These are phyloP conservation scores for Myotis lucifugus DNA, from an alignment of 2,113 vertebrate genomes.

Conservation along the genomic window DNA sequence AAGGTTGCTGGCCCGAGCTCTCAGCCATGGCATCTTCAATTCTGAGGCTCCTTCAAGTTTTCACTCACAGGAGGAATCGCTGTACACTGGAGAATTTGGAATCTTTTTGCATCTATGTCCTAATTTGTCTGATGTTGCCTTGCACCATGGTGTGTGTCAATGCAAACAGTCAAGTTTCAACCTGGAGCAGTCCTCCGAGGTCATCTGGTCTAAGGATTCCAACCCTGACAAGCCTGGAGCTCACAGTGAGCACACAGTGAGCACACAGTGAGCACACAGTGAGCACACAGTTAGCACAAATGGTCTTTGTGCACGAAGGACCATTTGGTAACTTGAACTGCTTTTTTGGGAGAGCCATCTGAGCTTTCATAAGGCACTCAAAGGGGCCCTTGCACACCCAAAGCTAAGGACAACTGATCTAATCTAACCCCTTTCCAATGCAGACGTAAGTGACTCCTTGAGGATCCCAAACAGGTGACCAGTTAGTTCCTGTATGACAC, in stretches of 20 bases:
- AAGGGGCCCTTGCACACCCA: background rate
- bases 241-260: too few relatives aligned
- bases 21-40: background rate
- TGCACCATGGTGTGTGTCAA: fast-evolving
- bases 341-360: background rate
- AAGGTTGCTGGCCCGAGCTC: background rate
- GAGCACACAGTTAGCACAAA: background rate
- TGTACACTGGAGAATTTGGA: background rate
- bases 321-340: background rate
- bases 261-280: too few relatives aligned
- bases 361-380: background rate
- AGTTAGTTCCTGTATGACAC: background rate
- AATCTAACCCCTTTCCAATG: background rate
- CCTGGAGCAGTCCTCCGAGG: background rate
- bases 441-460: background rate
- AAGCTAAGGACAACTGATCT: background rate
- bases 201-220: background rate
- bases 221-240: too few relatives aligned
- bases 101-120: background rate
- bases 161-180: background rate
- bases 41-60: background rate
- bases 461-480: background rate
- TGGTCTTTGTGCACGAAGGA: background rate
- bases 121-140: background rate
- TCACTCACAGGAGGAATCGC: background rate